Base-by-base conservation (phyloP, 2,797 vertebrate species). In the Coracias cyanogaster region DNA sequence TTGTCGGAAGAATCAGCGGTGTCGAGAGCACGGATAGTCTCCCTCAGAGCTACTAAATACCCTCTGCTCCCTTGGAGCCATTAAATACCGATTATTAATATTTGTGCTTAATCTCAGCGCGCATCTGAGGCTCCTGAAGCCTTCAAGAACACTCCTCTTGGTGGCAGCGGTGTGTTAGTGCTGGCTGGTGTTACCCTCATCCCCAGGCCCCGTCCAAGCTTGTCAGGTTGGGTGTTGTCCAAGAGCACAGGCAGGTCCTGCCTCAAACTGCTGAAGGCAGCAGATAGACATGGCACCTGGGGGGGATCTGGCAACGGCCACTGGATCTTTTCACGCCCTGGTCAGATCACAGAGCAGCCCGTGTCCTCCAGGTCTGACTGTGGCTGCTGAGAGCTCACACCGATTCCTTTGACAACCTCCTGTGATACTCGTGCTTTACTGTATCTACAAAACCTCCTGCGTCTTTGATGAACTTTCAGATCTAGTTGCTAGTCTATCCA, bases 281-380 rank as follows among this genome's bases (percentile, higher is more conserved):
- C 33, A 29, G 43, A 41, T 9, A 9, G 39, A 62, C 1, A 6
- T 13, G n/a, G 35, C 1, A 0, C 4, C 4, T 2, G 0, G 8
- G 26, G 45, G 31, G 25, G 54, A 62, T 62, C 12, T 1, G 7
- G 41, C 39, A 51, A 49, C 11, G 31, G 57, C 9, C 4, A 5
- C 20, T 0, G 1, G 15, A 18, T 70, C 35, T 37, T 60, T 26
- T 7, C n/a, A 33, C 9, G 10, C 20, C 20, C 60, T 2, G 4
- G 12, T 17, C 15, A 17, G 55, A 3, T 45, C 12, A 4, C 15
- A 17, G 48, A 31, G n/a, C 55, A 61, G 37, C 41, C 33, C 4
- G 0, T 31, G 62, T 39, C 62, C 70, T 57, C 58, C 52, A n/a
- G 20, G 9, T 25, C 49, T 9, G 5, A 8, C 49, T 33, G 55